Evolutionary conservation across 2,888 invertebrate species (phyloP).

Genomic region (Amiota communis): DNA sequence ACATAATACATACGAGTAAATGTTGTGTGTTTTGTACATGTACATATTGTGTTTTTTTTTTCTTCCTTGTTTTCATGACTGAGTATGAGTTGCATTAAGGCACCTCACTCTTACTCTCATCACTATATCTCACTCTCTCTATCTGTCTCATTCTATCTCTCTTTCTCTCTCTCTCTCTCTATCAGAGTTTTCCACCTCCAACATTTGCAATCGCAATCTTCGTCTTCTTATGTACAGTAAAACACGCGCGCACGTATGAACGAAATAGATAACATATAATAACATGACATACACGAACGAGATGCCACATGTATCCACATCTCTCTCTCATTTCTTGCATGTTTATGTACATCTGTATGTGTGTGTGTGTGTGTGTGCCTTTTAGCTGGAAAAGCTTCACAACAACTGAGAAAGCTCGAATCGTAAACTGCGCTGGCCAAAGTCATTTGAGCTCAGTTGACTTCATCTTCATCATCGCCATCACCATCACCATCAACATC

Average conservation of each 20-base stretch:
- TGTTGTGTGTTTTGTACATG: slow-evolving; percentile 64
- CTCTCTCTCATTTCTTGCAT: slow-evolving; percentile 13
- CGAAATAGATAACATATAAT: slow-evolving; percentile 68
- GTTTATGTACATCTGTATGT: background rate
- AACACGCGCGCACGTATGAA: slow-evolving; percentile 48
- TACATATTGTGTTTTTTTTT: slow-evolving; percentile 46
- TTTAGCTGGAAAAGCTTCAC: slow-evolving; percentile 53
- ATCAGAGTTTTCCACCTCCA: background rate
- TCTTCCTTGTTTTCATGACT: background rate
- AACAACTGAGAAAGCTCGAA: slow-evolving; percentile 36
- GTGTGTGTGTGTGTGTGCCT: slow-evolving; percentile 22
- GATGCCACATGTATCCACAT: slow-evolving; percentile 42
- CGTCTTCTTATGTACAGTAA: slow-evolving; percentile 47
- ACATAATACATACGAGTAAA: slow-evolving; percentile 42
- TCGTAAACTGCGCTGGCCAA: slow-evolving; percentile 46
- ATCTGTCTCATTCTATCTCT: no score
- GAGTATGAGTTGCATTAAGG: no score
- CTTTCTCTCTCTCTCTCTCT: no score
- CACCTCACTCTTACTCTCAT: no score
- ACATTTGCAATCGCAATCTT: background rate
- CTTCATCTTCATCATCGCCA: no score
- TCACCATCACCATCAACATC: no score
- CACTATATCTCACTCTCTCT: no score
- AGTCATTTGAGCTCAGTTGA: slow-evolving; percentile 37
- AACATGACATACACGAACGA: slow-evolving; percentile 51